phyloP scores from a whole-genome alignment of 2,888 invertebrate genomes.

The Drosophila neotestacea region DNA sequence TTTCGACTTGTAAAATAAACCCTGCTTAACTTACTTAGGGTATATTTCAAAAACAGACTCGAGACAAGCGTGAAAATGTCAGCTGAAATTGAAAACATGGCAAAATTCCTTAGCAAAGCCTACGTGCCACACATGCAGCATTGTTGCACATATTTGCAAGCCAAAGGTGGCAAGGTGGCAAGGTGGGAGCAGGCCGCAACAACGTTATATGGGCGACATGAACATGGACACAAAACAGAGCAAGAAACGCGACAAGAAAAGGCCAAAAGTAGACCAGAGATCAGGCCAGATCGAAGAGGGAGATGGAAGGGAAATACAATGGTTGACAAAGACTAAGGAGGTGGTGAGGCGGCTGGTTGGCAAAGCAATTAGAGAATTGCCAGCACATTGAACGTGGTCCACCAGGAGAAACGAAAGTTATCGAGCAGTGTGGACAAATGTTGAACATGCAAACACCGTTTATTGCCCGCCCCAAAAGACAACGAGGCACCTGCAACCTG shows the following conservation, averaged over 20 bases:
- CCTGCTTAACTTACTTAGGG: constrained; percentile 3
- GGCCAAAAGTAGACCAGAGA: constrained; percentile 13
- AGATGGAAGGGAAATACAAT: neutral
- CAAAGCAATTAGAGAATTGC: constrained; percentile 77
- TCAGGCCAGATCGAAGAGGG: too few relatives aligned
- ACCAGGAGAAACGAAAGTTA: constrained; percentile 66
- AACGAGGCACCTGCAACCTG: constrained; percentile 11
- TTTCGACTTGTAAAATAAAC: neutral
- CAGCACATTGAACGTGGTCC: constrained; percentile 36
- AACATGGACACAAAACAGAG: constrained; percentile 57
- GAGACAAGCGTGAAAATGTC: constrained; percentile 41
- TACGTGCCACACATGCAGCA: constrained; percentile 41
- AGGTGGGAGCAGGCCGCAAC: constrained; percentile 21
- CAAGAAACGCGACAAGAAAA: constrained; percentile 29
- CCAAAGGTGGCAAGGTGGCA: constrained; percentile 10
- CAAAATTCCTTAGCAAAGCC: constrained; percentile 47
- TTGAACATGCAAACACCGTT: constrained; percentile 67
- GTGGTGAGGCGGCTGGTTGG: constrained; percentile 28
- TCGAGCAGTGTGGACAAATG: constrained; percentile 71
- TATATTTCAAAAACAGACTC: constrained; percentile 2
- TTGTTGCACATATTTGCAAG: constrained; percentile 6
- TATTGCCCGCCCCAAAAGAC: constrained; percentile 31
- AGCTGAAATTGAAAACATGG: constrained; percentile 65
- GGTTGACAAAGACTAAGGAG: constrained; percentile 33
- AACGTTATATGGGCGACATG: constrained; percentile 53